Base-by-base conservation (phyloP, 2,113 vertebrate species). In the Phoenicopterus ruber region DNA sequence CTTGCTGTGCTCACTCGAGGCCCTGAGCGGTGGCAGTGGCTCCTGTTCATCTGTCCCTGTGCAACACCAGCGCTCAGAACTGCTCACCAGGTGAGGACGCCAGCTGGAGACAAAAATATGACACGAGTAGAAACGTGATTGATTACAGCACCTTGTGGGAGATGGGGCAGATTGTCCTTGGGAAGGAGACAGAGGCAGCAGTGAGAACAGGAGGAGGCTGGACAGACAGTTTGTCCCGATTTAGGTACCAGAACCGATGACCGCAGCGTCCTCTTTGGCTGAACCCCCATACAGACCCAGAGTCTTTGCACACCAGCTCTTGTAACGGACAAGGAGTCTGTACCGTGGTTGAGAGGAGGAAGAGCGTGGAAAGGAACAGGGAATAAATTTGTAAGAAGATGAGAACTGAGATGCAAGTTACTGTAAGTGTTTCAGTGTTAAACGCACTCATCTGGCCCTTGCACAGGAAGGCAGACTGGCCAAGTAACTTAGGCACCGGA, bases 1-100 rank as follows among this genome's bases (percentile, higher is more conserved):
- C 81, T 38, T 1, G 0, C 12, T 44, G 1, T 3, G 31, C 79
- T 67, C 12, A 0, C 6, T n/a, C 1, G 58, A 21, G 71, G 49
- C 61, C 18, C n/a, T 0, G 32, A 11, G 67, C 0, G 7, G 54
- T 1, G 47, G 47, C 79, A 71, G 80, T 29, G 54, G 65, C 84
- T 95, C 70, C 76, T 32, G 55, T 6, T 34, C 84, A 32, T 6
- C 76, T 69, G 65, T 72, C 70, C 71, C 59, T 54, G 58, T 22
- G 36, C 74, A 66, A 11, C 57, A 40, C 19, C 91, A 50, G 73
- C 0, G 34, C 91, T 81, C 80, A 63, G 47, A 69, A 14, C 85
- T 14, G 79, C 79, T 44, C 79, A 21, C 34, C 34, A 9, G 63
- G 52, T 29, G 80, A 72, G 88, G 84, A 47, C 12, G 3, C 7